Evolutionary conservation across 30 jellyfish, hydroid and myxozoan species (phyloP), one percentile per base, ranked within the genome.

Genomic region (Sanderia malayensis): DNA sequence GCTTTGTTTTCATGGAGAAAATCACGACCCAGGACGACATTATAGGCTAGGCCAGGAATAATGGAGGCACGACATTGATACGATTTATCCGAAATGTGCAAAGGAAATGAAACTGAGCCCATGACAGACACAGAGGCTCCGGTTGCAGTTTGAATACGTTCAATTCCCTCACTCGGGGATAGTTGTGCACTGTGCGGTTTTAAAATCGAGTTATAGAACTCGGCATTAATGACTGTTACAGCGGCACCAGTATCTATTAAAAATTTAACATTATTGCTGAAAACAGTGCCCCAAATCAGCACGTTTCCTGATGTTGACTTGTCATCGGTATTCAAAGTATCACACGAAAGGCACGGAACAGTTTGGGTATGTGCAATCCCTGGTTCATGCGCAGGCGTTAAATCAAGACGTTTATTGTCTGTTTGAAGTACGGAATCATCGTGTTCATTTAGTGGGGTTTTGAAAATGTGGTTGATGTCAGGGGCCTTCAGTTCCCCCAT

Each of bases 241-340:
- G 73, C 73, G 0, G 73, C 73, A 19, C 73, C 73, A 13, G 73
- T 61, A 0, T 24, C 72, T 21, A 21, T 45, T 15, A 60, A 30
- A 2, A 60, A 30, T 60, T 60, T 60, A 19, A 26, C 46, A n/a
- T 60, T 2, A 8, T 60, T 44, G 4, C 19, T 53, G 9, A 4
- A 53, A 10, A 19, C 24, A 8, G 55, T 41, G 8, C 55, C 55
- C 55, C 55, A 41, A 41, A 41, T 41, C 8, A 41, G 11, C 55
- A 41, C 55, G 15, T 41, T 41, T 41, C n/a, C n/a, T n/a, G n/a
- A n/a, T n/a, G n/a, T n/a, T n/a, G n/a, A n/a, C n/a, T n/a, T n/a
- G n/a, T n/a, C n/a, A n/a, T n/a, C n/a, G n/a, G n/a, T n/a, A n/a
- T n/a, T n/a, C n/a, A n/a, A n/a, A n/a, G n/a, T n/a, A n/a, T n/a